Base-by-base conservation (phyloP, 2,797 vertebrate genomes). In the Gambusia yucatana region DNA sequence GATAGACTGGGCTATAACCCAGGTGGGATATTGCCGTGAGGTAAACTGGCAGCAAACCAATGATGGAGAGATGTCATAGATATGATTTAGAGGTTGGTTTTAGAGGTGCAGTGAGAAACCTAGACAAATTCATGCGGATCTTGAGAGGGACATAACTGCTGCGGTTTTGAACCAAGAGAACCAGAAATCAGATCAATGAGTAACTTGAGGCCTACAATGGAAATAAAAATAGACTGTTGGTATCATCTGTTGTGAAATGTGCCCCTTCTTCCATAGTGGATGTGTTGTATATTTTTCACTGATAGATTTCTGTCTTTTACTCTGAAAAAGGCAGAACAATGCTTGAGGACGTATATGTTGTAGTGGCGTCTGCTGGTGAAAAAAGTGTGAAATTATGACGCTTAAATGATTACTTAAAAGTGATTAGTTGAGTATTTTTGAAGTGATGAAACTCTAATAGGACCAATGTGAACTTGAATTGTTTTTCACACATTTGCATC, bases 11-110 rank as follows among this genome's bases (percentile, higher is more conserved):
- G 90, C 83, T 87, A 87, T 79, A 88, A 90, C 82, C 92, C 93
- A 86, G 88, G 92, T 82, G 93, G 91, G 93, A 93, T 92, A 89
- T 91, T 88, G 92, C 94, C 93, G 87, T 89, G 91, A 92, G 93
- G 92, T 92, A 92, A 90, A 92, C 80, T 95, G 94, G 94, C 94
- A 95, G 84, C 87, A 89, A 88, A 92, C 94, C 94, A 94, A 93
- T 91, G 92, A 92, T 92, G 82, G 84, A 85, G 89, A 86, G 72
- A 85, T 93, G 92, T 94, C 93, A 88, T 92, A 77, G 90, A 90
- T 88, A 84, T 89, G 94, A 95, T 95, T 93, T 94, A 92, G 90
- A 90, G 92, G 89, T 89, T 84, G 89, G 88, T 91, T 92, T 91
- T 84, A 92, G 88, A 88, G 89, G 89, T 92, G 94, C 83, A 78